Base-by-base conservation (phyloP, 2,797 vertebrate species). In the Megaceryle alcyon region DNA sequence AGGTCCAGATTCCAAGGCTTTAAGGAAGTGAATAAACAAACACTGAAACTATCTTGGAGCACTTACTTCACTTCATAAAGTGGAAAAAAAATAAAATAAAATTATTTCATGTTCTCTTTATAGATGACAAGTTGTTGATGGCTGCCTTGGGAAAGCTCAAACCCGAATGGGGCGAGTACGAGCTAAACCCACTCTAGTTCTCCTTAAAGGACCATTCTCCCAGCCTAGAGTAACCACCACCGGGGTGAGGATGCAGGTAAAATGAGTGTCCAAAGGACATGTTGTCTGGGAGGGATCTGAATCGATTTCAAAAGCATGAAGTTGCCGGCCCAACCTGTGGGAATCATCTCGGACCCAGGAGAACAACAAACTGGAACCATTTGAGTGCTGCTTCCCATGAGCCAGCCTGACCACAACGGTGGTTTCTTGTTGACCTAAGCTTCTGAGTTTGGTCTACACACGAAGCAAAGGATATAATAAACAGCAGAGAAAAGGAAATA, bases 401-500 rank as follows among this genome's bases (percentile, higher is more conserved):
- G 87, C 78, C 93, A 90, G 63, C 63, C 71, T 11, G 66, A 85
- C 77, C 95, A 84, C 88, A 66, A 43, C 0, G 6, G 83, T 92
- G 94, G 94, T 46, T 96, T 96, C 94, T 92, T 86, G 90, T 90
- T 93, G 94, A 93, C 86, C 93, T 59, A 80, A 92, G 70, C 90
- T 85, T 68, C 92, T 92, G 92, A 87, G 81, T 81, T 76, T 0
- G 23, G 92, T 72, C 88, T 59, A 76, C 78, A 69, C 8, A 1
- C 43, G 4, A 90, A 93, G 93, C 86, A 82, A 96, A 96, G 88
- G 86, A 80, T 96, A 88, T 95, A 96, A 95, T 94, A 93, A 96
- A 72, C 83, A 81, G 94, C 61, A 91, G 78, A 83, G 79, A 95
- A 92, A 94, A 94, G 81, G 90, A 95, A 96, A 88, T 69, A 70